Conservation (phyloP, 1,140 invertebrate species). For the Aphaenogaster ashmeadi region DNA sequence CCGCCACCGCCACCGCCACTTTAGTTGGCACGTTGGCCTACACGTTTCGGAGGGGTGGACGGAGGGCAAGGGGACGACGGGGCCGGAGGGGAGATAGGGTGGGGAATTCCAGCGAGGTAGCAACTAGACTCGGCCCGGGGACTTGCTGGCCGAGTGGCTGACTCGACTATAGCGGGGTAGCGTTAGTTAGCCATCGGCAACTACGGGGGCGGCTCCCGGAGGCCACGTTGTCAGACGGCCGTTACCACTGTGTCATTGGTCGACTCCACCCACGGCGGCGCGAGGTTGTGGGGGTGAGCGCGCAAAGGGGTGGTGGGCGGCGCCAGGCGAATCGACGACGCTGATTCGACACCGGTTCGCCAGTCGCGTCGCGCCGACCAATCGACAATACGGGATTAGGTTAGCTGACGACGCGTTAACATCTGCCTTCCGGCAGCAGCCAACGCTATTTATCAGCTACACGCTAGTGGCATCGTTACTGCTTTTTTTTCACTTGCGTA, state of each 20-base stretch:
- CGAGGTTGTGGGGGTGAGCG: slow-evolving; percentile 59
- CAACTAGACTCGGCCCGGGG: slow-evolving; percentile 75
- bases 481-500: slow-evolving; percentile 52
- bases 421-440: slow-evolving; percentile 61
- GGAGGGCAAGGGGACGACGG: slow-evolving; percentile 52
- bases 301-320: slow-evolving; percentile 73
- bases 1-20: slow-evolving; percentile 32
- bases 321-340: slow-evolving; percentile 51
- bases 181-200: slow-evolving; percentile 83
- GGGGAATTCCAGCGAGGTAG: slow-evolving; percentile 70
- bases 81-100: slow-evolving; percentile 45
- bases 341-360: slow-evolving; percentile 63
- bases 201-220: slow-evolving; percentile 80
- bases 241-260: slow-evolving; percentile 84
- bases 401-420: slow-evolving; percentile 62
- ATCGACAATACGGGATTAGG: slow-evolving; percentile 66
- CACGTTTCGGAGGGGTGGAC: slow-evolving; percentile 29
- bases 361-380: slow-evolving; percentile 56
- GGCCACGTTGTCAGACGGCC: slow-evolving; percentile 83
- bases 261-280: slow-evolving; percentile 80
- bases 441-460: slow-evolving; percentile 53
- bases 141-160: slow-evolving; percentile 87
- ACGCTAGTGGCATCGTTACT: slow-evolving; percentile 33
- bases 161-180: slow-evolving; percentile 77
- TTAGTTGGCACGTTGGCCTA: slow-evolving; percentile 72